Conservation (phyloP, 2,888 invertebrate genomes). For the Camptogramma bilineatum region DNA sequence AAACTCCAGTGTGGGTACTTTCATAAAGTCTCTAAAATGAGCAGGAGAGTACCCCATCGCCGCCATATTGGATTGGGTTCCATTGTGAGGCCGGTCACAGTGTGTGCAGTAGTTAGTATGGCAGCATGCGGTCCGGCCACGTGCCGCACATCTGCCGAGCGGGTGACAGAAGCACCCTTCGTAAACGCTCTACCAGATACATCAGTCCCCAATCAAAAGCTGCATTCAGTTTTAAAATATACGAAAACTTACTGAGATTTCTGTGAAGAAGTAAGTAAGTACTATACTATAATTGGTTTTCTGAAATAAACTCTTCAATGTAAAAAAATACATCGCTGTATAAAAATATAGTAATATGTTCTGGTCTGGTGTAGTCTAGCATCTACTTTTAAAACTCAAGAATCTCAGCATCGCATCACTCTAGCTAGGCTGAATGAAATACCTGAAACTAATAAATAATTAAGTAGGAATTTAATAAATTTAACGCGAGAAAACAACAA, state of each 20-base stretch:
- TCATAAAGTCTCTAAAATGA: constrained; percentile 63
- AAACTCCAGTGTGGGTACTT: constrained; percentile 44
- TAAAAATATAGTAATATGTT: background rate
- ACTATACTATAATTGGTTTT: too few relatives aligned
- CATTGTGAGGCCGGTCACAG: constrained; percentile 63
- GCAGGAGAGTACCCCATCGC: constrained; percentile 73
- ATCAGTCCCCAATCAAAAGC: constrained; percentile 15
- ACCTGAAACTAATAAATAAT: constrained; percentile 23
- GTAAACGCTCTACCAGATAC: constrained; percentile 42
- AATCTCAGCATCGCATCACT: background rate
- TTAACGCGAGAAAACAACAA: constrained; percentile 68
- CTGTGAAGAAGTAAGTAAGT: background rate
- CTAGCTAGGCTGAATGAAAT: background rate
- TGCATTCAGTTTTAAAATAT: constrained; percentile 9
- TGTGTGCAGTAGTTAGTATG: constrained; percentile 12
- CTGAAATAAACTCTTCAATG: too few relatives aligned
- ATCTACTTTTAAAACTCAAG: background rate
- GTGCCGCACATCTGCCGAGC: constrained; percentile 74
- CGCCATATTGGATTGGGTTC: constrained; percentile 77
- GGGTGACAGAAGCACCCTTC: constrained; percentile 59
- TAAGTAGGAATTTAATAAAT: constrained; percentile 49
- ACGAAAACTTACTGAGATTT: background rate
- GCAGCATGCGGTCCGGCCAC: constrained; percentile 61
- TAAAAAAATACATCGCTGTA: too few relatives aligned
- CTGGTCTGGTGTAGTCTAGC: background rate